Evolutionary conservation across 2,888 invertebrate genomes (phyloP).

Genomic region (Brenthis daphne): DNA sequence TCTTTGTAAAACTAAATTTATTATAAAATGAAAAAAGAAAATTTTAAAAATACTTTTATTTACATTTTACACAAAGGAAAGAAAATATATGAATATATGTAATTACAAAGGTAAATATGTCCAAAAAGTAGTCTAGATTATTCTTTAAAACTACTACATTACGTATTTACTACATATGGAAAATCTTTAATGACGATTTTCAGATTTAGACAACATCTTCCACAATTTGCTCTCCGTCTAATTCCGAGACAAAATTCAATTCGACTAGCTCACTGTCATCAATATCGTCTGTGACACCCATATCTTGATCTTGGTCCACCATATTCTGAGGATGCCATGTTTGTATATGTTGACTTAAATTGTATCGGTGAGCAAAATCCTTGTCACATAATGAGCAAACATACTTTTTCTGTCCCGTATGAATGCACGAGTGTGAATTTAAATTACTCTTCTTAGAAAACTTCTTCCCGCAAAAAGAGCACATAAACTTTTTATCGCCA

Average conservation of each 20-base stretch:
- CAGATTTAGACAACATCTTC: constrained; percentile 8
- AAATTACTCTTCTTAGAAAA: constrained; percentile 83
- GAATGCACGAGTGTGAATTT: constrained; percentile 81
- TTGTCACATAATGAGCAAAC: constrained; percentile 79
- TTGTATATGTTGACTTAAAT: constrained; percentile 60
- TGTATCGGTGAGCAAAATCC: constrained; percentile 72
- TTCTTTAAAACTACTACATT: too few relatives aligned
- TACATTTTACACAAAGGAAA: not conserved
- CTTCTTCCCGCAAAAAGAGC: constrained; percentile 82
- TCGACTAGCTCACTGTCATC: constrained; percentile 55
- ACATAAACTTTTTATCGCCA: constrained; percentile 80
- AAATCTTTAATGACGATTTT: too few relatives aligned
- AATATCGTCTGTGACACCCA: constrained; percentile 45
- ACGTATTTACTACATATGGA: too few relatives aligned
- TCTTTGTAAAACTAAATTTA: not conserved
- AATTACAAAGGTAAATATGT: too few relatives aligned
- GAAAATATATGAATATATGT: too few relatives aligned
- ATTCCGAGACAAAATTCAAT: constrained; percentile 58
- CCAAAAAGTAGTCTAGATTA: too few relatives aligned
- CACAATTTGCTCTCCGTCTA: constrained; percentile 51
- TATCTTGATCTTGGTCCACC: constrained; percentile 39
- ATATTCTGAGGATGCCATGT: constrained; percentile 53
- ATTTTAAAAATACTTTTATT: constrained; percentile 2
- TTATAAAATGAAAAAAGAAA: not conserved
- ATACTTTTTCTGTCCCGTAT: constrained; percentile 78